Evolutionary conservation across 2,113 vertebrate genomes (phyloP), one percentile per base, ranked within the genome.

Genomic region (Thermophis baileyi): DNA sequence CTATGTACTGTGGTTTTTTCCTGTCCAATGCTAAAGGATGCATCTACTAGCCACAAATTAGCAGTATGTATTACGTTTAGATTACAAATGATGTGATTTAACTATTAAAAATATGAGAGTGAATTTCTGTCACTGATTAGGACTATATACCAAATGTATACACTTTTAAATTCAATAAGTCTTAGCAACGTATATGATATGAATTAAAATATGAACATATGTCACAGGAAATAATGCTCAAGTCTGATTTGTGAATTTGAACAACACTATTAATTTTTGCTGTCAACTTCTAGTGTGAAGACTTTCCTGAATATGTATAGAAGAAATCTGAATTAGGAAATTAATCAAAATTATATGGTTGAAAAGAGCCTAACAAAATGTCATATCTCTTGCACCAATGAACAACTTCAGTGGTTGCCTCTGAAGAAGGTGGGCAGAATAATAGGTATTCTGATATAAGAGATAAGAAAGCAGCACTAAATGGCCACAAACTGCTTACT

Each of bases 181-280:
- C 53, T 89, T 24, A 85, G 85, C n/a, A 85, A 46, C 35, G 18
- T 89, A 30, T 74, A 46, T 90, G 88, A 90, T 49, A 24, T 30
- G 27, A 90, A 90, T 93, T 89, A 54, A 53, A 53, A 53, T 53
- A 53, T 53, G 51, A 16, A 18, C 60, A 90, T 90, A 63, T 87
- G 30, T 90, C 74, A 93, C 8, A 49, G 74, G 14, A 90, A 85
- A 7, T 89, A 50, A 85, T n/a, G 24, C 9, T 24, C 2, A 7
- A 55, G 9, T 89, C 60, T 93, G 88, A 93, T 93, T 93, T 89
- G 87, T 92, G 92, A 81, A 89, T 89, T 86, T 89, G 50, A 47
- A 89, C 69, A 85, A 44, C 30, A n/a, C 27, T n/a, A 49, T 89
- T 89, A 7, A 90, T 86, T 93, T 90, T 14, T 85, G 30, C 44